Evolutionary conservation across 1,140 invertebrate species (phyloP).

Genomic region (Ips nitidus): DNA sequence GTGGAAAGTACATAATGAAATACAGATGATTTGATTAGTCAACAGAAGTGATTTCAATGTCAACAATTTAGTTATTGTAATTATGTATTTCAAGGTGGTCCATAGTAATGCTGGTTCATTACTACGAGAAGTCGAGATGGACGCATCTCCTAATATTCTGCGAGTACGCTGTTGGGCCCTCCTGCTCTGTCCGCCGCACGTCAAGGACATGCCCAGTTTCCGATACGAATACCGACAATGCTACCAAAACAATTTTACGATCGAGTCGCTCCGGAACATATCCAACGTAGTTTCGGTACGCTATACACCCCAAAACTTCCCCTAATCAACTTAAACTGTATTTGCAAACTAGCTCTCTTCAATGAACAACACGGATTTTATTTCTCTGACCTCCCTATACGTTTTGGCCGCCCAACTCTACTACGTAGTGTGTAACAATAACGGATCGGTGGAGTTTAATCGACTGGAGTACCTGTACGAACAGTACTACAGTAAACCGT

Average conservation of each 20-base stretch:
- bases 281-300: constrained; percentile 43
- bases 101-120: constrained; percentile 43
- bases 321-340: neutral
- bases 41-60: too few relatives aligned
- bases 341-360: constrained; percentile 35
- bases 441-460: constrained; percentile 41
- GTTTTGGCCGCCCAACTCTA: constrained; percentile 48
- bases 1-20: too few relatives aligned
- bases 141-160: constrained; percentile 38
- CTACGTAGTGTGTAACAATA: constrained; percentile 43
- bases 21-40: too few relatives aligned
- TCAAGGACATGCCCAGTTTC: constrained; percentile 40
- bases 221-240: constrained; percentile 42
- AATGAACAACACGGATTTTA: constrained; percentile 40
- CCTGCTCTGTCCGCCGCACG: constrained; percentile 46
- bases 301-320: neutral
- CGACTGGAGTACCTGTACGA: constrained; percentile 43
- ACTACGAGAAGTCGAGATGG: constrained; percentile 39
- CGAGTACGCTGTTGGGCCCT: constrained; percentile 47
- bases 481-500: constrained; percentile 39
- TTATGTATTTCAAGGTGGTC: constrained; percentile 27
- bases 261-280: constrained; percentile 43
- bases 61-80: too few relatives aligned
- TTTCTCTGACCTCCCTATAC: constrained; percentile 44
- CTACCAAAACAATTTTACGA: constrained; percentile 43